A percentile compares a stretch with the other conserved stretches of the same genome.
phyloP scores from a whole-genome alignment of 2,888 invertebrate species.

The Hemithea aestivaria region DNA sequence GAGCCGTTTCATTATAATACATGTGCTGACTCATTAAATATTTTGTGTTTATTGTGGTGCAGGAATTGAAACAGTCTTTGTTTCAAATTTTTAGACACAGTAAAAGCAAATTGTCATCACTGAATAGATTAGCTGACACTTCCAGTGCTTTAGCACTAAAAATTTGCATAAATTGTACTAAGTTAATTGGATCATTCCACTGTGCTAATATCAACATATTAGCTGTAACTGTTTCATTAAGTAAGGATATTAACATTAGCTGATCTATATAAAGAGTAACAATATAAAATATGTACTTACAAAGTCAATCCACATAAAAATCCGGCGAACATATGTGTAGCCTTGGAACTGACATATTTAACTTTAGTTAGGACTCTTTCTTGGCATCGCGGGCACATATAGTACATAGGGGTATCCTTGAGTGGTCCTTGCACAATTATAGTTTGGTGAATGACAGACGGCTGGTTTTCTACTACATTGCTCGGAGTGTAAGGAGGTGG shows the following conservation, averaged over 20 bases:
- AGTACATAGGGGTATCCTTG: constrained; percentile 46
- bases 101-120: too few species aligned
- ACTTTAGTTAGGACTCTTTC: constrained; percentile 57
- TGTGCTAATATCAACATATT: too few species aligned
- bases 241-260: too few species aligned
- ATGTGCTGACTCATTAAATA: background rate
- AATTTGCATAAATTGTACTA: too few species aligned
- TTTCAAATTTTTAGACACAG: too few species aligned
- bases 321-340: constrained; percentile 66
- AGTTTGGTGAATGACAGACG: constrained; percentile 45
- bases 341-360: constrained; percentile 54
- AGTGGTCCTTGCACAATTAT: constrained; percentile 50
- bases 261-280: too few species aligned
- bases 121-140: too few species aligned
- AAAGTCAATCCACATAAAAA: constrained; percentile 64
- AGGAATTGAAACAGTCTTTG: too few species aligned
- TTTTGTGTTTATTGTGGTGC: too few species aligned
- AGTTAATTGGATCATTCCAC: too few species aligned
- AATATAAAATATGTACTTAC: constrained; percentile 41
- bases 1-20: background rate
- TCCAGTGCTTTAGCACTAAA: too few species aligned
- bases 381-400: constrained; percentile 54
- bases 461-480: constrained; percentile 31
- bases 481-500: constrained; percentile 57
- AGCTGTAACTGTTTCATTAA: too few species aligned